Base-by-base conservation (phyloP, 2,797 vertebrate species). In the Lateolabrax maculatus region DNA sequence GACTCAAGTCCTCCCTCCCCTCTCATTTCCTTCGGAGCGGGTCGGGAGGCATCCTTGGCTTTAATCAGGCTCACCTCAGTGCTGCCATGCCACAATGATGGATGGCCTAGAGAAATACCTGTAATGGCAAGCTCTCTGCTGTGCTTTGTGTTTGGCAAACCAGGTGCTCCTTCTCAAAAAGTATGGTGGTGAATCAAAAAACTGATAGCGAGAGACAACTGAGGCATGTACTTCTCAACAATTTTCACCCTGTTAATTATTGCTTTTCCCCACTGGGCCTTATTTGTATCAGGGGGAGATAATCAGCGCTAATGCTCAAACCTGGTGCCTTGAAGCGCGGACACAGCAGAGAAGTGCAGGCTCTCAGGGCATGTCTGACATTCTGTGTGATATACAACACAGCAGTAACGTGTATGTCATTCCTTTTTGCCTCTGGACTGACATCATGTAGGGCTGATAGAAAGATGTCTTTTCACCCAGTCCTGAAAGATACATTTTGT, bases 21-120 rank as follows among this genome's bases (percentile, higher is more conserved):
- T 48, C 21, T 86, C 70, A 53, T 65, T 84, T 72, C 84, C 90
- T 73, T 81, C 9, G 6, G 67, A 84, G 84, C 80, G 16, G 88
- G 89, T 89, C 29, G 75, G 78, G 88, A 87, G 18, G 71, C 79
- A 39, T 86, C 86, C 66, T 62, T 60, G 69, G 87, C 85, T 91
- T 91, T 90, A 76, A 87, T 90, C 84, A 79, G 46, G 13, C 79
- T 92, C 71, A 55, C 12, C 84, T 82, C 84, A 89, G 91, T 16
- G 88, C 83, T 29, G 4, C 18, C 16, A 29, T 63, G 71, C 84
- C 86, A 79, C 81, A 25, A 61, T 89, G 80, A 62, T 92, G 91
- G 87, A 93, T 94, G 82, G 92, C 87, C 87, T 44, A 62, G 69
- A 87, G 77, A 87, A 90, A 83, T 81, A 94, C 71, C 85, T 89